Conservation (phyloP, 2,797 vertebrate genomes). For the Helostoma temminkii region DNA sequence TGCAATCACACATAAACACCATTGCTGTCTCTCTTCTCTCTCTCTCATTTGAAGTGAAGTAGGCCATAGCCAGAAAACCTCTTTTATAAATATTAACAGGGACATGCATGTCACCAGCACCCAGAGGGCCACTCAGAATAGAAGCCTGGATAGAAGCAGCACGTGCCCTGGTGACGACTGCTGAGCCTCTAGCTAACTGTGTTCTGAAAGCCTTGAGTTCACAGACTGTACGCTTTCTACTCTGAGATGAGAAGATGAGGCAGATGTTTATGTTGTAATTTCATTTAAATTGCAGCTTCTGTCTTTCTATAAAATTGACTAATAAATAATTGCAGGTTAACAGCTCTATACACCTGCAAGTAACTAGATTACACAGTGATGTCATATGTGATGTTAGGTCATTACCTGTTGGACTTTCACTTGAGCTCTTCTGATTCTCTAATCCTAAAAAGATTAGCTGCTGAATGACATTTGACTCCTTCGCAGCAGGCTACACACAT, state of each 20-base stretch:
- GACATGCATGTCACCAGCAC: slow-evolving; percentile 77
- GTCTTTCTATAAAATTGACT: slow-evolving; percentile 15
- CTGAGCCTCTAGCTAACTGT: slow-evolving; percentile 61
- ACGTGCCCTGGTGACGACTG: slow-evolving; percentile 57
- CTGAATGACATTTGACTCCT: slow-evolving; percentile 63
- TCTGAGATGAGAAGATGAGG: slow-evolving; percentile 19
- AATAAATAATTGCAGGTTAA: slow-evolving; percentile 21
- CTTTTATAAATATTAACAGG: slow-evolving; percentile 84
- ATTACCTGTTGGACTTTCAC: slow-evolving; percentile 50
- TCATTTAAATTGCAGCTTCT: slow-evolving; percentile 1
- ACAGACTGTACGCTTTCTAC: slow-evolving; percentile 23
- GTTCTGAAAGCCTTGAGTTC: slow-evolving; percentile 44
- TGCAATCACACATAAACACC: slow-evolving; percentile 38
- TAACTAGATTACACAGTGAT: slow-evolving; percentile 35
- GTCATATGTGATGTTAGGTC: slow-evolving; percentile 30
- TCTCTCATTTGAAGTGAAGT: slow-evolving; percentile 78
- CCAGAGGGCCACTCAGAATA: slow-evolving; percentile 84
- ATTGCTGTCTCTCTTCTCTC: slow-evolving; percentile 36
- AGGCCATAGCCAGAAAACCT: slow-evolving; percentile 83
- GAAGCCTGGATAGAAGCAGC: slow-evolving; percentile 70
- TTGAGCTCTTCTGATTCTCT: slow-evolving; percentile 41
- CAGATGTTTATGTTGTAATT: slow-evolving; percentile 7
- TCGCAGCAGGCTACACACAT: slow-evolving; percentile 26
- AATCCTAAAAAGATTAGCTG: slow-evolving; percentile 72
- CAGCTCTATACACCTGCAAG: slow-evolving; percentile 20